These are phyloP conservation scores for Reticulitermes speratus DNA, from an alignment of 1,140 invertebrate genomes.

Conservation along the genomic window DNA sequence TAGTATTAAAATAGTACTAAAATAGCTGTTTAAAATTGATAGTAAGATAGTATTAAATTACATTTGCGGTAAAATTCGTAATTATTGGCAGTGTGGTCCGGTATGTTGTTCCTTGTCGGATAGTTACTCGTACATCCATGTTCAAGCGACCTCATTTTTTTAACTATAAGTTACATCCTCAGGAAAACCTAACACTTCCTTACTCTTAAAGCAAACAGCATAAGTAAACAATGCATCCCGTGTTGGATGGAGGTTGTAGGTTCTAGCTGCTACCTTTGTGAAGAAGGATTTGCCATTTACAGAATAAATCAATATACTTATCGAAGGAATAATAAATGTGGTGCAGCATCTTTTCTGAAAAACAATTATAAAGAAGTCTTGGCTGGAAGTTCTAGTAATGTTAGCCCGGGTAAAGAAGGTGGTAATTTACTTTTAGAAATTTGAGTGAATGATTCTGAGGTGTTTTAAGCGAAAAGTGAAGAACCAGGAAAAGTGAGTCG, in stretches of 20 bases:
- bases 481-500: too few species aligned
- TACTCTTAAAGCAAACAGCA: neutral
- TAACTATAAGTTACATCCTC: neutral
- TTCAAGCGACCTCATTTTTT: neutral
- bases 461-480: too few species aligned
- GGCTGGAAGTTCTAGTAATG: neutral
- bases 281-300: neutral
- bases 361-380: neutral
- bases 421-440: neutral
- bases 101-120: too few species aligned
- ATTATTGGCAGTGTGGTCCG: too few species aligned
- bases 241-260: neutral
- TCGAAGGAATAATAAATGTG: neutral
- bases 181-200: neutral
- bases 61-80: too few species aligned
- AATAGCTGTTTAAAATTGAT: too few species aligned
- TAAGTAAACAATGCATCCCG: neutral
- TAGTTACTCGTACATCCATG: neutral
- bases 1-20: too few species aligned
- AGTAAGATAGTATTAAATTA: too few species aligned
- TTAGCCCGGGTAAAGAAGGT: neutral
- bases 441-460: too few species aligned
- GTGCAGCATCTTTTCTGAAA: neutral
- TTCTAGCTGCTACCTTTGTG: neutral
- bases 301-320: neutral